Evolutionary conservation across 2,113 vertebrate genomes (phyloP), one percentile per base, ranked within the genome.

Genomic region (Cephalopterus ornatus): DNA sequence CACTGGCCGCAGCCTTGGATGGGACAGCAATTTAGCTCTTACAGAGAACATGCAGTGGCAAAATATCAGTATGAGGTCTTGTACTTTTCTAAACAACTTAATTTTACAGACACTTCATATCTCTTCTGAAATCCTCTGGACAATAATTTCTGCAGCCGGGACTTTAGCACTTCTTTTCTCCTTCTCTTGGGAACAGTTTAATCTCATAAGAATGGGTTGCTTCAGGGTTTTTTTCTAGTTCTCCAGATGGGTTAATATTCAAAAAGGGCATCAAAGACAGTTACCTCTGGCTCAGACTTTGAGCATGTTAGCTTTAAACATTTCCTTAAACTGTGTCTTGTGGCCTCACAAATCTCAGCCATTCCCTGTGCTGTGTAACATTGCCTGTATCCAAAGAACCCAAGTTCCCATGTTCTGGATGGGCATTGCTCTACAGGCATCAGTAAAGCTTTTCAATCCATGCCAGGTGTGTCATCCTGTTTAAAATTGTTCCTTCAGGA

Each of bases 371-470:
- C 20, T 50, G 9, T 12, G 2, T 44, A 37, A 37, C 7, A 2
- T 5, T 68, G n/a, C 33, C 7, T 7, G 0, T 20, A 30, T 9
- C 55, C n/a, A 42, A 16, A n/a, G 14, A 24, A 5, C 30, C n/a
- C 49, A 30, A 21, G 63, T 35, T 7, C 32, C 32, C 33, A 11
- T 5, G 0, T 24, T n/a, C 2, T 35, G 56, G n/a, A 14, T 46
- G 27, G 52, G 1, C 2, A 1, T 11, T 53, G 58, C n/a, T 61
- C 46, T 85, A 9, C 39, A 47, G n/a, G 23, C 23, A 6, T 14
- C n/a, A 22, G 27, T 24, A 13, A 55, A 67, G 39, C 21, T n/a
- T 12, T 56, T 22, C 35, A 47, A 6, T 13, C 28, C 72, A 20
- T 7, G 2, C 26, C 9, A 42, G 20, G 6, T 37, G 10, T 27